phyloP scores from a whole-genome alignment of 2,797 vertebrate genomes.

The Euphonia xanthogaster region DNA sequence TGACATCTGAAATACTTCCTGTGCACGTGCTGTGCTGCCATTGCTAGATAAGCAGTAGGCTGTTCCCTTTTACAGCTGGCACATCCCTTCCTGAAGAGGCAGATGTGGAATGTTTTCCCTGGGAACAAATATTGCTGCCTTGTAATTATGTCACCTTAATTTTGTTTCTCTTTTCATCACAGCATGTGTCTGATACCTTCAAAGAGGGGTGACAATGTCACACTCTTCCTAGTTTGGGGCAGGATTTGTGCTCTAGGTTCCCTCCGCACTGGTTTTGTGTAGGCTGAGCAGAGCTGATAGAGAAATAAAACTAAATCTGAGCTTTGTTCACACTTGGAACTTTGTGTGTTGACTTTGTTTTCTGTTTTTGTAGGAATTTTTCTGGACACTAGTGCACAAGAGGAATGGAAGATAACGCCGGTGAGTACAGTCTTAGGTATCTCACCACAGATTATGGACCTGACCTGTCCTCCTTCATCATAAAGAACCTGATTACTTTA shows the following conservation, averaged over 20 bases:
- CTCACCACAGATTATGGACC: neutral
- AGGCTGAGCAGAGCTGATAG: neutral
- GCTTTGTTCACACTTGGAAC: neutral
- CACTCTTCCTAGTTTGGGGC: neutral
- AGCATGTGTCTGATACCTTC: neutral
- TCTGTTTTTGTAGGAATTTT: slow-evolving; percentile 19
- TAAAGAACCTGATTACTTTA: neutral
- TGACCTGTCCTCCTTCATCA: neutral
- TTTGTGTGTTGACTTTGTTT: neutral
- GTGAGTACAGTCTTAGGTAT: neutral
- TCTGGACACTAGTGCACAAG: neutral
- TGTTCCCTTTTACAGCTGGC: neutral
- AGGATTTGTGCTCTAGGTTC: neutral
- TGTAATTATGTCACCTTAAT: neutral
- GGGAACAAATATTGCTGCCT: neutral
- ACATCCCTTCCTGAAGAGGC: neutral
- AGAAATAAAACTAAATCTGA: neutral
- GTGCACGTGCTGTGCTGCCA: neutral
- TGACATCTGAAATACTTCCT: neutral
- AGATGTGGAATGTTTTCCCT: neutral
- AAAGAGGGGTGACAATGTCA: neutral
- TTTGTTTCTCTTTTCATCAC: neutral
- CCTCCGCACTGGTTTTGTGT: neutral
- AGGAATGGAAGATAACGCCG: slow-evolving; percentile 47
- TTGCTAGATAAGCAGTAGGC: neutral